phyloP scores from a whole-genome alignment of 2,113 vertebrate genomes.

The Phalacrocorax pelagicus region DNA sequence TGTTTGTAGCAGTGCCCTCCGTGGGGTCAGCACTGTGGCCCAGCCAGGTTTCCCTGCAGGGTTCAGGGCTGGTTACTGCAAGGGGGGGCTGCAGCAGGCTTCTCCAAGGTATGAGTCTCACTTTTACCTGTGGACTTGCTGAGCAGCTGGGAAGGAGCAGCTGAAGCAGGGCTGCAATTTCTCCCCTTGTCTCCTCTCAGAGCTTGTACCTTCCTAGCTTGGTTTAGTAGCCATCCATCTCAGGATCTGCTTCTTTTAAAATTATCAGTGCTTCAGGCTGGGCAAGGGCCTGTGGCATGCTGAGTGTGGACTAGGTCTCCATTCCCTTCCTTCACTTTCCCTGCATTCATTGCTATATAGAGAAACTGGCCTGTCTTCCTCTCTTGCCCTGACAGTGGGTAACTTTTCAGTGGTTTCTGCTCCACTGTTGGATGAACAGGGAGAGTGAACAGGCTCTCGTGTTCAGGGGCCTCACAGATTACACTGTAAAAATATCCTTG shows the following conservation, averaged over 20 bases:
- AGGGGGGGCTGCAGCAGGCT: background rate
- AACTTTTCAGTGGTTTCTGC: background rate
- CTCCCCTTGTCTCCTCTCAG: background rate
- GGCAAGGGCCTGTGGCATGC: background rate
- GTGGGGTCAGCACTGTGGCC: background rate
- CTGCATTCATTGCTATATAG: background rate
- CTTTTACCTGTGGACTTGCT: background rate
- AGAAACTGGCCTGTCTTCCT: background rate
- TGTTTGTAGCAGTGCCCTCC: background rate
- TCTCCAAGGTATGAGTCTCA: background rate
- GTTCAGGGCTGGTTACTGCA: background rate
- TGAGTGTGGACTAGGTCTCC: background rate
- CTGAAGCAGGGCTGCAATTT: background rate
- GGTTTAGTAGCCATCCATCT: background rate
- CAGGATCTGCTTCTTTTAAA: background rate
- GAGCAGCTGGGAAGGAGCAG: background rate
- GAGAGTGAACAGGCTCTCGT: background rate
- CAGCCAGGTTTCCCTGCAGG: background rate
- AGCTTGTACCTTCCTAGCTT: background rate
- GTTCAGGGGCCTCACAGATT: background rate
- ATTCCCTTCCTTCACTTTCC: background rate
- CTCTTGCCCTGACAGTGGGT: background rate
- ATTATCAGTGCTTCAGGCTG: background rate
- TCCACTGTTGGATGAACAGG: background rate
- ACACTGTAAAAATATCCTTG: background rate